Percentiles rank a stretch among this genome's conserved stretches.
phyloP scores from a whole-genome alignment of 2,797 vertebrate species.

The Octomys mimax region DNA sequence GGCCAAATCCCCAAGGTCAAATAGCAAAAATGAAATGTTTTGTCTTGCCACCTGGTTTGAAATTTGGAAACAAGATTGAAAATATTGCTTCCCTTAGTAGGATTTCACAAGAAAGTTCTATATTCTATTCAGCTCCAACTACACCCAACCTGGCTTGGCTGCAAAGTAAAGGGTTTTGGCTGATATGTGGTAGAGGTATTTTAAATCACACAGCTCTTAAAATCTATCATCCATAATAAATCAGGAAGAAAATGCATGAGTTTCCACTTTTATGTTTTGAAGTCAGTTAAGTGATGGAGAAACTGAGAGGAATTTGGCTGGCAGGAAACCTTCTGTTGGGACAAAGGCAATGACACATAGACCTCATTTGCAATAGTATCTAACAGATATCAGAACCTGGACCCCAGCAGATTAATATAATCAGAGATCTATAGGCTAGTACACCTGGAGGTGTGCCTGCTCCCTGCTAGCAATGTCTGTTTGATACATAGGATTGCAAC shows the following conservation, averaged over 20 bases:
- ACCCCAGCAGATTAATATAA: neutral
- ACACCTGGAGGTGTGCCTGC: neutral
- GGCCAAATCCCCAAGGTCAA: neutral
- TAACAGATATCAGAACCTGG: neutral
- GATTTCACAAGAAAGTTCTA: neutral
- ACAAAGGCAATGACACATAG: neutral
- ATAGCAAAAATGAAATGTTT: neutral
- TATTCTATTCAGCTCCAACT: neutral
- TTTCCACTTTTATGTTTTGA: slow-evolving; percentile 3
- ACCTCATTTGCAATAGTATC: neutral
- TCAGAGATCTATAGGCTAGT: no score
- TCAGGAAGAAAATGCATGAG: neutral
- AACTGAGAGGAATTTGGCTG: neutral
- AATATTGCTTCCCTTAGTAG: neutral
- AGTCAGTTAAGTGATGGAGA: neutral
- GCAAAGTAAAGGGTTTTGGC: neutral
- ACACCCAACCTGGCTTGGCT: neutral
- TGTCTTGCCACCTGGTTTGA: neutral
- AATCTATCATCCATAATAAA: neutral
- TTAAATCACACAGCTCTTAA: neutral
- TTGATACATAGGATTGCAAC: neutral
- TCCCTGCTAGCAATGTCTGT: neutral
- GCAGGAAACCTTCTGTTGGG: neutral
- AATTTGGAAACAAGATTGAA: slow-evolving; percentile 7
- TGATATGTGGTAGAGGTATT: neutral